phyloP scores from a whole-genome alignment of 2,113 vertebrate species.

The Cinclus mexicanus region DNA sequence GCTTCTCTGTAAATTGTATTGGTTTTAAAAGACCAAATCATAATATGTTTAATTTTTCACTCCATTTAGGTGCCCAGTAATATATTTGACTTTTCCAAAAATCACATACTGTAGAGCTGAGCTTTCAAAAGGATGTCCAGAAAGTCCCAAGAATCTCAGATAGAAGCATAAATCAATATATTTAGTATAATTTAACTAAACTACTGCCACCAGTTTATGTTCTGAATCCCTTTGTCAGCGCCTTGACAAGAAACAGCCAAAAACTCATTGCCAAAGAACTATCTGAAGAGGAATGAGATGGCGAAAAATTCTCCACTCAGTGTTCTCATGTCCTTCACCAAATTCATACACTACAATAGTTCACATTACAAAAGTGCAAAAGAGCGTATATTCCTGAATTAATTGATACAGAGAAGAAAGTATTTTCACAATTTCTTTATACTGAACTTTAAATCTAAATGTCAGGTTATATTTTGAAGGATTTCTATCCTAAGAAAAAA shows the following conservation, averaged over 20 bases:
- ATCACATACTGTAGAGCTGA: background rate
- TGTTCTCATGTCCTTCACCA: background rate
- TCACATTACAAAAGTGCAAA: background rate
- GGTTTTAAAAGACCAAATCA: background rate
- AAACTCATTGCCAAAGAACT: background rate
- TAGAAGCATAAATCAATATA: conserved; percentile 7
- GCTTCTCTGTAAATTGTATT: background rate
- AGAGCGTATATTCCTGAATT: background rate
- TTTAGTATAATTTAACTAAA: conserved; percentile 26
- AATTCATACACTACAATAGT: background rate
- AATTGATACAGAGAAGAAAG: background rate
- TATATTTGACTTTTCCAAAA: background rate
- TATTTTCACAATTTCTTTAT: background rate
- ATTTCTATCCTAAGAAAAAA: background rate
- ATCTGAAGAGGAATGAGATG: background rate
- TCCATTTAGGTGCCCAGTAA: background rate
- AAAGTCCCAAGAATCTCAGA: conserved; percentile 28
- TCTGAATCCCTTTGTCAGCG: background rate
- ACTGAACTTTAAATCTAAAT: background rate
- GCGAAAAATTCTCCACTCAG: background rate
- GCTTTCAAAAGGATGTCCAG: conserved; percentile 25
- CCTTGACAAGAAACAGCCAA: background rate
- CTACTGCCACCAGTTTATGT: background rate
- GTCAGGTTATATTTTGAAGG: background rate
- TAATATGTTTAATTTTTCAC: background rate